Percentiles rank a stretch among this genome's conserved stretches.
Evolutionary conservation across 1,140 invertebrate species (phyloP).

Genomic region (Nymphalis io): DNA sequence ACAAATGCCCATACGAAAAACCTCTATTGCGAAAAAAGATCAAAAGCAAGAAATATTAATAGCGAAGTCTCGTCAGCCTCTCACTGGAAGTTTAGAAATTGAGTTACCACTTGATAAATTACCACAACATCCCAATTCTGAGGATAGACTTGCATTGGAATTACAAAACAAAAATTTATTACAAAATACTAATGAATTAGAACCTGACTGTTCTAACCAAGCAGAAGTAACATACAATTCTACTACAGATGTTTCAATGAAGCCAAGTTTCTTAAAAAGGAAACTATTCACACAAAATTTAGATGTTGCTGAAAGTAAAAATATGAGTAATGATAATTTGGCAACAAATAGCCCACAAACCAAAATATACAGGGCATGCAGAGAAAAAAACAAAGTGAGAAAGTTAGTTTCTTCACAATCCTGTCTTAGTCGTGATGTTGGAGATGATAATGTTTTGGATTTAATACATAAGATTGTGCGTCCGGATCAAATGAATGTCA

Average conservation of each 20-base stretch:
- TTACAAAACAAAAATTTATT: neutral
- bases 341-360: conserved; percentile 53
- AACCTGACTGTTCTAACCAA: conserved; percentile 24
- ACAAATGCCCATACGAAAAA: conserved; percentile 50
- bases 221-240: conserved; percentile 37
- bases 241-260: conserved; percentile 58
- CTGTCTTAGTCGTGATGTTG: conserved; percentile 61
- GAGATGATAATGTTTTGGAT: conserved; percentile 64
- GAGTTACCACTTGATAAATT: conserved; percentile 1
- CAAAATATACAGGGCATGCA: conserved; percentile 48
- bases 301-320: conserved; percentile 63
- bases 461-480: conserved; percentile 73
- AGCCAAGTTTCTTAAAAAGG: conserved; percentile 71
- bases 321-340: conserved; percentile 47
- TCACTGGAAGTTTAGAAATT: conserved; percentile 30
- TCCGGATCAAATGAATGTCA: conserved; percentile 58
- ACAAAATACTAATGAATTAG: conserved; percentile 30
- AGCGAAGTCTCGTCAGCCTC: conserved; percentile 45
- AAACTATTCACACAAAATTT: conserved; percentile 72
- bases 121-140: conserved; percentile 10
- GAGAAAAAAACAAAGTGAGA: conserved; percentile 66
- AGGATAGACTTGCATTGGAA: conserved; percentile 16
- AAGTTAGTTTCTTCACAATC: conserved; percentile 66
- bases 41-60: conserved; percentile 46
- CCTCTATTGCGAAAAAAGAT: conserved; percentile 11